Percentiles rank a stretch among this genome's conserved stretches.
Evolutionary conservation across 2,797 vertebrate genomes (phyloP).

Genomic region (Epinephelus malabaricus): DNA sequence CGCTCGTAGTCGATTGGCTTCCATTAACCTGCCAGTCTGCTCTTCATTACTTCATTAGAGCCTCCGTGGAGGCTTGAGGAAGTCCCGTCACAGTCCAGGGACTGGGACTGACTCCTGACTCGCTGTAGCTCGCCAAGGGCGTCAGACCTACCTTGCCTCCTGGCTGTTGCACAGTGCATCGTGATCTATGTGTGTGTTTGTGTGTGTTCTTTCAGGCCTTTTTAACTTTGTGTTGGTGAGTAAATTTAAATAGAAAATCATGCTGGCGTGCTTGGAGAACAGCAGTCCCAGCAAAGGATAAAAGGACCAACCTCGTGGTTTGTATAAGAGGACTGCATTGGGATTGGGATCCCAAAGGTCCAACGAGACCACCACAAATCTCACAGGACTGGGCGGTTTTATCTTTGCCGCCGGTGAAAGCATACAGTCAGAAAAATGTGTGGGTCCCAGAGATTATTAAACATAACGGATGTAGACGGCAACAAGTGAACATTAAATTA

Average conservation of each 20-base stretch:
- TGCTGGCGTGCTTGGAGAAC: neutral
- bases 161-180: neutral
- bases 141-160: neutral
- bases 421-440: too few relatives aligned
- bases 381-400: too few relatives aligned
- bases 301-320: neutral
- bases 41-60: slow-evolving; percentile 77
- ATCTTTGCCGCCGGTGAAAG: too few relatives aligned
- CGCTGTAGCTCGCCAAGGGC: neutral
- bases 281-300: neutral
- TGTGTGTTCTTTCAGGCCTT: slow-evolving; percentile 7
- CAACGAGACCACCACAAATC: too few relatives aligned
- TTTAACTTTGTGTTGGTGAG: slow-evolving; percentile 1
- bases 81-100: slow-evolving; percentile 54
- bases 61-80: slow-evolving; percentile 48
- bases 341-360: too few relatives aligned
- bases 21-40: slow-evolving; percentile 77
- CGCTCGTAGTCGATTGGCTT: slow-evolving; percentile 70
- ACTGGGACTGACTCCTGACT: slow-evolving; percentile 42
- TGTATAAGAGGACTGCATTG: too few relatives aligned
- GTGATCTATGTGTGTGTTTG: neutral
- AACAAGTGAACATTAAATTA: too few relatives aligned
- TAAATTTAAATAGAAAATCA: slow-evolving; percentile 11
- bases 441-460: too few relatives aligned
- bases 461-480: too few relatives aligned